phyloP scores from a whole-genome alignment of 2,113 vertebrate genomes.

The Lampris incognitus region DNA sequence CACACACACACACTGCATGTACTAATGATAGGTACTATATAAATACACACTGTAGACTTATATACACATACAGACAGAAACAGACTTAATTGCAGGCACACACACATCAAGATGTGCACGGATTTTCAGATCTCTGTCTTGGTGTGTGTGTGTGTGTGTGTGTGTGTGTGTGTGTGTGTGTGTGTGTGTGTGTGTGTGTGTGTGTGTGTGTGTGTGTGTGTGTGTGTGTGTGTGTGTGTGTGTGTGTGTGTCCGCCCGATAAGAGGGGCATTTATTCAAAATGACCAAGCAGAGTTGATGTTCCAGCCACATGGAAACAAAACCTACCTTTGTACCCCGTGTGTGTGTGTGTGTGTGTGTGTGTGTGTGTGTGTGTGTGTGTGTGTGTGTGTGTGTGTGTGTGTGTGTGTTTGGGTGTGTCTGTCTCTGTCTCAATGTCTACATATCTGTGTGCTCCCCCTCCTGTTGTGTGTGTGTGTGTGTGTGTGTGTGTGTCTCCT shows the following conservation, averaged over 20 bases:
- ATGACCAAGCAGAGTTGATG: conserved; percentile 74
- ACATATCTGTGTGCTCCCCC: neutral
- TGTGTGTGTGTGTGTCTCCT: conserved; percentile 32
- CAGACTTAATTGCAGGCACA: too few relatives aligned
- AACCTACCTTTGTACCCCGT: conserved; percentile 69
- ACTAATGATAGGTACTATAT: too few relatives aligned
- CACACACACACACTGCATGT: too few relatives aligned
- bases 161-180: too few relatives aligned
- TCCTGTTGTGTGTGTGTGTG: neutral
- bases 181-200: neutral
- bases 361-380: neutral
- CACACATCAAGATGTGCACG: too few relatives aligned
- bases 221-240: neutral
- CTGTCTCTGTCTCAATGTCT: neutral
- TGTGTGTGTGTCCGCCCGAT: conserved; percentile 56
- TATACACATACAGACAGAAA: too few relatives aligned
- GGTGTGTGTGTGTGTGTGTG: too few relatives aligned
- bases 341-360: neutral
- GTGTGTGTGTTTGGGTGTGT: conserved; percentile 13
- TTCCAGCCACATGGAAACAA: conserved; percentile 68
- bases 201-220: conserved; percentile 21
- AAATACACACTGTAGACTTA: too few relatives aligned
- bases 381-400: neutral
- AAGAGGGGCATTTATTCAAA: conserved; percentile 76
- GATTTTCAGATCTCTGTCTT: too few relatives aligned